Evolutionary conservation across 2,113 vertebrate genomes (phyloP).

Genomic region (Psephotus haematonotus): DNA sequence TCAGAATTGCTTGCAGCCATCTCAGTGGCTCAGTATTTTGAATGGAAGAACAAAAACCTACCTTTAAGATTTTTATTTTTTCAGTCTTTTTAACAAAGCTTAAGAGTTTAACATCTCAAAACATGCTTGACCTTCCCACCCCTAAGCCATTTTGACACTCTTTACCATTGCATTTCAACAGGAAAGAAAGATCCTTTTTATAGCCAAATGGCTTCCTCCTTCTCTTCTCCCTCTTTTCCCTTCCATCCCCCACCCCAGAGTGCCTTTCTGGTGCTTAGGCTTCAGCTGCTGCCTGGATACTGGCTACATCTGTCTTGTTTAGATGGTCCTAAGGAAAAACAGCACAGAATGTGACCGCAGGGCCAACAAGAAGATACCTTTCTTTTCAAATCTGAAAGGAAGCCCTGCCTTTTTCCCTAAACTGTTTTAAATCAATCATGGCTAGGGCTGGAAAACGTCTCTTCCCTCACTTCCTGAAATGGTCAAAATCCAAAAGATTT

Average conservation of each 20-base stretch:
- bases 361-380: constrained; percentile 9
- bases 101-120: constrained; percentile 63
- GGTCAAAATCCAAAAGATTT: constrained; percentile 9
- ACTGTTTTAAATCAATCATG: constrained; percentile 37
- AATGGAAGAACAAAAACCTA: constrained; percentile 18
- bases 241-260: constrained; percentile 54
- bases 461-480: background rate
- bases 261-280: constrained; percentile 39
- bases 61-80: background rate
- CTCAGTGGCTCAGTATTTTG: background rate
- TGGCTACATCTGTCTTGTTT: constrained; percentile 59
- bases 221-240: constrained; percentile 43
- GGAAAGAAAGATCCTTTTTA: constrained; percentile 72
- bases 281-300: constrained; percentile 61
- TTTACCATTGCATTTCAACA: constrained; percentile 68
- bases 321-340: constrained; percentile 56
- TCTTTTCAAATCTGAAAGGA: constrained; percentile 47
- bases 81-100: constrained; percentile 3
- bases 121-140: constrained; percentile 62
- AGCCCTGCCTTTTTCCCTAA: constrained; percentile 16
- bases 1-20: background rate
- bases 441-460: background rate
- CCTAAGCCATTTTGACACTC: constrained; percentile 67
- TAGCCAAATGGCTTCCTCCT: constrained; percentile 72
- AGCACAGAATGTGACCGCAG: constrained; percentile 38